Evolutionary conservation across 2,888 invertebrate genomes (phyloP), one percentile per base, ranked within the genome.

Genomic region (Xylocampa areola): DNA sequence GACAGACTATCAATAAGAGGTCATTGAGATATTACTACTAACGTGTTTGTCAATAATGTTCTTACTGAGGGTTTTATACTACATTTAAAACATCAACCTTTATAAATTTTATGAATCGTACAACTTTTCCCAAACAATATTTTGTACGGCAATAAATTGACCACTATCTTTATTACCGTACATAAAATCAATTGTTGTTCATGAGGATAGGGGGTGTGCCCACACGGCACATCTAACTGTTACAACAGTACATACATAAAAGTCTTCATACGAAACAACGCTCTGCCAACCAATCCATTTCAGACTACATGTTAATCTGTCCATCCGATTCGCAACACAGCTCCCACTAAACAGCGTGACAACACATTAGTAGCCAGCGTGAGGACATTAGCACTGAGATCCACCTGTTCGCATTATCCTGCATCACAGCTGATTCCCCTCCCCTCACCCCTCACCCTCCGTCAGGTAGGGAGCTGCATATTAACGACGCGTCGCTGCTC

Each of bases 401-500:
- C 49, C 51, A 66, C 71, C 67, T 54, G 57, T 51, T 53, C 47
- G 27, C 58, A 35, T 53, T 48, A 62, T 30, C 48, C 35, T 11
- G 53, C 41, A 41, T 21, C 47, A 36, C 23, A 19, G 17, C 41
- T 25, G 21, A 10, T 13, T 11, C 21, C 23, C 30, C 17, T 17
- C 30, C 30, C 29, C 21, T 0, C 25, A 0, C 10, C 16, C n/a
- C 30, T 25, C 21, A 0, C 25, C 0, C 10, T 13, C n/a, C 43
- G 13, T n/a, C 21, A 21, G 35, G 13, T 10, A 35, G 16, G 50
- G 11, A 30, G 33, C 53, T 51, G 66, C 67, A 71, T 73, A 71
- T 73, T 70, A 66, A 71, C 66, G 66, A 73, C 53, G 66, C 45
- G 70, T 59, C 57, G 48, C 53, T 61, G 49, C 66, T 53, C 48